Evolutionary conservation across 2,888 invertebrate genomes (phyloP), one percentile per base, ranked within the genome.

Genomic region (Dynastes tityus): DNA sequence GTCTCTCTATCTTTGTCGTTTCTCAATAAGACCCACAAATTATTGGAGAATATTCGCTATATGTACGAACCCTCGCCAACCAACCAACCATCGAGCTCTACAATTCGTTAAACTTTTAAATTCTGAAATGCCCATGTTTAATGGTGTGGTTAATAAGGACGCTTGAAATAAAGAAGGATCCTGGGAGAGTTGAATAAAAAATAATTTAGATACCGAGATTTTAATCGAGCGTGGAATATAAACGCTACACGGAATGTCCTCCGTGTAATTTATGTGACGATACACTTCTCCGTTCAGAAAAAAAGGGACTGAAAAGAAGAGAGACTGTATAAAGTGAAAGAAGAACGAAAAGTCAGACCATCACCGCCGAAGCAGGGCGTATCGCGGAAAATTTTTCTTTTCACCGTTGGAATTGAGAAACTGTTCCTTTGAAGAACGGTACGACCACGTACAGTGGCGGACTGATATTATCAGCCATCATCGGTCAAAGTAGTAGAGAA

Each of bases 211-310:
- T 85, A 85, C 84, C 85, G 82, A 81, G 83, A 84, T 84, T 83
- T 85, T 86, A 87, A 87, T 87, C 85, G 86, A 85, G 83, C 86
- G 85, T 84, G 85, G 86, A 85, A 86, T 86, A 87, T 86, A 85
- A 85, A 85, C 83, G 85, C 82, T 70, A 77, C 68, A 82, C 80
- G 83, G 85, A 86, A 84, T 84, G 86, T 84, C 81, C 81, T 84
- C 80, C 83, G 79, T 53, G 80, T 82, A 84, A 86, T 86, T 86
- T 86, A 86, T 85, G 83, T 80, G 81, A 76, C 79, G 81, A 82
- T 32, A 32, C 76, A n/a, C 45, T 16, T 58, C 22, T 22, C 16
- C 55, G 8, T 27, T 53, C 55, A 4, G 9, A 45, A 55, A 64
- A 75, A 76, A 68, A 79, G 75, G 5, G 22, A 45, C 65, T 67